These are phyloP conservation scores for Neoaliturus tenellus DNA, from an alignment of 2,888 invertebrate species.

Conservation along the genomic window DNA sequence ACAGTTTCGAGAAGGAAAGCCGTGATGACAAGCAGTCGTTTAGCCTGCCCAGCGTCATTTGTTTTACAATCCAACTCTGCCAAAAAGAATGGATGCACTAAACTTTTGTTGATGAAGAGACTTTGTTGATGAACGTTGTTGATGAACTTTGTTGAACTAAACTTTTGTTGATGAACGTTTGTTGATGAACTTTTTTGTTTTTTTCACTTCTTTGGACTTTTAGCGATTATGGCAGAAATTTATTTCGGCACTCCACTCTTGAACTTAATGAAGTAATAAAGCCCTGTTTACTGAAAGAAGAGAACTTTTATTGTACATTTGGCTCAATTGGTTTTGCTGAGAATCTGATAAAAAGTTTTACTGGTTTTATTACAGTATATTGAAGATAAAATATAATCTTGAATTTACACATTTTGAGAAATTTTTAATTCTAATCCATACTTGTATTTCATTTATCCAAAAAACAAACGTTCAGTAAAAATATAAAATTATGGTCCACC, in stretches of 20 bases:
- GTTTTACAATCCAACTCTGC: slow-evolving; percentile 31
- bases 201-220: not conserved
- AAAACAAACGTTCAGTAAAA: no score
- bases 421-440: slow-evolving; percentile 5
- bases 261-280: not conserved
- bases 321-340: not conserved
- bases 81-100: slow-evolving; percentile 2
- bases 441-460: no score
- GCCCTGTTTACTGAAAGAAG: not conserved
- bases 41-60: not conserved
- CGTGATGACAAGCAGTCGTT: slow-evolving; percentile 20
- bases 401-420: not conserved
- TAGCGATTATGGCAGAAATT: not conserved
- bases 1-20: not conserved
- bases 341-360: not conserved
- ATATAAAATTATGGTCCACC: no score
- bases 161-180: slow-evolving; percentile 4
- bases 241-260: not conserved
- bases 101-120: slow-evolving; percentile 5
- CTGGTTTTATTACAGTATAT: no score
- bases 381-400: no score
- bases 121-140: no score
- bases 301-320: not conserved
- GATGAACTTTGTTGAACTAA: not conserved
- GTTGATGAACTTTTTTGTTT: no score